Conservation (phyloP, 1,140 invertebrate genomes). For the Drosophila teissieri region DNA sequence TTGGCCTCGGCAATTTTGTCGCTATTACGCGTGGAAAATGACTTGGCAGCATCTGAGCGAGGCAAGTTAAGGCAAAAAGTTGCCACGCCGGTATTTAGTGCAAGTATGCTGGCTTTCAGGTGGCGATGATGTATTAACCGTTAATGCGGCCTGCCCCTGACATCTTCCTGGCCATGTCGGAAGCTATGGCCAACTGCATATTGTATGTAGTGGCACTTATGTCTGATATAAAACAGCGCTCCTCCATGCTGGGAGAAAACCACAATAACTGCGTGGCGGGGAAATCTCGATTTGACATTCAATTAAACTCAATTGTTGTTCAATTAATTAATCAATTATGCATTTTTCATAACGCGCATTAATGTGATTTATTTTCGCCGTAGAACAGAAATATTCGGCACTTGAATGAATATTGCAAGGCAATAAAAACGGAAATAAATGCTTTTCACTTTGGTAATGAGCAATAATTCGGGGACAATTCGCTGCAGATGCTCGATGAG, state of each 20-base stretch:
- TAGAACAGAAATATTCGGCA: slow-evolving; percentile 13
- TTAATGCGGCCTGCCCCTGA: slow-evolving; percentile 46
- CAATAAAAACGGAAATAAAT: slow-evolving; percentile 1
- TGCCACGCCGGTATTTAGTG: slow-evolving; percentile 61
- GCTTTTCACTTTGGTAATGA: not conserved
- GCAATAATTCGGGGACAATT: not conserved
- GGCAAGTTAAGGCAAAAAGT: slow-evolving; percentile 42
- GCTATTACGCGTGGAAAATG: slow-evolving; percentile 39
- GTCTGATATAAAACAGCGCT: slow-evolving; percentile 20
- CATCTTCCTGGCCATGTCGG: slow-evolving; percentile 47
- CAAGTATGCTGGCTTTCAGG: slow-evolving; percentile 31
- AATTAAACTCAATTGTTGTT: slow-evolving; percentile 77
- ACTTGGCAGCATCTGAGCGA: slow-evolving; percentile 18
- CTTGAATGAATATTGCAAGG: slow-evolving; percentile 1
- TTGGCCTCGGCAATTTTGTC: slow-evolving; percentile 54
- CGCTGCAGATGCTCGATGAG: not conserved
- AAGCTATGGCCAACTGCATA: slow-evolving; percentile 26
- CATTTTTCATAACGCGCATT: slow-evolving; percentile 44
- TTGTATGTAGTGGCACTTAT: not conserved
- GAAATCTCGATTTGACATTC: slow-evolving; percentile 55
- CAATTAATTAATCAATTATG: slow-evolving; percentile 79
- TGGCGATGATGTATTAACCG: slow-evolving; percentile 49
- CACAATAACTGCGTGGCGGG: slow-evolving; percentile 9
- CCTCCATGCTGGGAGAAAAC: slow-evolving; percentile 8
- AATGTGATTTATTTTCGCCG: slow-evolving; percentile 14